Conservation (phyloP, 2,113 vertebrate genomes). For the Craseonycteris thonglongyai region DNA sequence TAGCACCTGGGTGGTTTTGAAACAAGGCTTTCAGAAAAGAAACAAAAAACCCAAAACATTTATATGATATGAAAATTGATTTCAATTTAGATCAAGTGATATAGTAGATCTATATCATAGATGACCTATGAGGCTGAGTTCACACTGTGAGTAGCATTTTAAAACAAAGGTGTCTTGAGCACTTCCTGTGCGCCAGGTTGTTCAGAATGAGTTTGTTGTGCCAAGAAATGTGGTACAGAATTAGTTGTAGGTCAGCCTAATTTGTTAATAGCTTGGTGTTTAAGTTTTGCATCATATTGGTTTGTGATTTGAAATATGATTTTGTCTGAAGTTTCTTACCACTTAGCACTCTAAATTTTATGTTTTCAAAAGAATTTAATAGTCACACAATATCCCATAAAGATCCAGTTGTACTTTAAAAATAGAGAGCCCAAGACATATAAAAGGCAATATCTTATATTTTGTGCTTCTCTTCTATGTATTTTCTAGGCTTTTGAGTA, state of each 20-base stretch:
- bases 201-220: neutral
- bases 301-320: neutral
- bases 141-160: neutral
- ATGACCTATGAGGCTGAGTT: neutral
- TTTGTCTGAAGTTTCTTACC: neutral
- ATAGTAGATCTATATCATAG: neutral
- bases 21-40: neutral
- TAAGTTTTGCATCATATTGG: neutral
- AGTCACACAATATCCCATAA: neutral
- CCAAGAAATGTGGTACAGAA: neutral
- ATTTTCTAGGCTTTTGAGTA: neutral
- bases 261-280: neutral
- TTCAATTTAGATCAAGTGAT: neutral
- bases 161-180: neutral
- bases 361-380: neutral
- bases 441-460: neutral
- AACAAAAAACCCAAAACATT: neutral
- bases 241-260: neutral
- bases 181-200: neutral
- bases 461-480: neutral
- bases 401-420: neutral
- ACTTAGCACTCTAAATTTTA: neutral
- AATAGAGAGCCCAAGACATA: neutral
- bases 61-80: neutral
- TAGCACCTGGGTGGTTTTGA: constrained; percentile 1